Percentiles rank a stretch among this genome's conserved stretches.
phyloP scores from a whole-genome alignment of 2,797 vertebrate species.

The Gymnothorax javanicus region DNA sequence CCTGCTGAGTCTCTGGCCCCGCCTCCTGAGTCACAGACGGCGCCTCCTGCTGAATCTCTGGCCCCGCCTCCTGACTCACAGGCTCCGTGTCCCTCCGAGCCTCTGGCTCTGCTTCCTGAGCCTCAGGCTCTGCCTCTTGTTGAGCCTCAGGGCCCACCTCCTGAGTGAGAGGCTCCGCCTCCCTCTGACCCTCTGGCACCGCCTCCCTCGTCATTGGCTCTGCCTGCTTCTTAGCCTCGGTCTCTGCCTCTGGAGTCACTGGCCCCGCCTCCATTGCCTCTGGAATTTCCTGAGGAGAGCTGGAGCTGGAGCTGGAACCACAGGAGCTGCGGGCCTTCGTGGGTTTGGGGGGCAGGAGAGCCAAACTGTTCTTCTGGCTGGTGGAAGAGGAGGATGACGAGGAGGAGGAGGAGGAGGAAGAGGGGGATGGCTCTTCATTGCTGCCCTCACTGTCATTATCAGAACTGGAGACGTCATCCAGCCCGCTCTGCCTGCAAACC shows the following conservation, averaged over 20 bases:
- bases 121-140: slow-evolving; percentile 33
- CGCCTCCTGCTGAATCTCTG: slow-evolving; percentile 11
- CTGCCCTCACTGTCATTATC: slow-evolving; percentile 64
- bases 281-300: slow-evolving; percentile 27
- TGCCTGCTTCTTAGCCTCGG: neutral
- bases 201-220: slow-evolving; percentile 9
- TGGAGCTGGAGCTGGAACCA: slow-evolving; percentile 34
- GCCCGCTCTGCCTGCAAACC: slow-evolving; percentile 65
- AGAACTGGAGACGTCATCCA: slow-evolving; percentile 68
- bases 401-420: slow-evolving; percentile 39
- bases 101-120: slow-evolving; percentile 3
- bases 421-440: slow-evolving; percentile 50
- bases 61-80: neutral
- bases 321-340: slow-evolving; percentile 37
- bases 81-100: neutral
- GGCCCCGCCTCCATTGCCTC: neutral
- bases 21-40: slow-evolving; percentile 26
- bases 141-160: neutral
- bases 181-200: too few relatives aligned
- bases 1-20: neutral
- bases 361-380: neutral
- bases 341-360: slow-evolving; percentile 27
- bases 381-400: neutral
- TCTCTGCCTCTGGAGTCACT: neutral
- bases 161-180: too few relatives aligned